Conservation (phyloP, 2,113 vertebrate species). For the Indri indri region DNA sequence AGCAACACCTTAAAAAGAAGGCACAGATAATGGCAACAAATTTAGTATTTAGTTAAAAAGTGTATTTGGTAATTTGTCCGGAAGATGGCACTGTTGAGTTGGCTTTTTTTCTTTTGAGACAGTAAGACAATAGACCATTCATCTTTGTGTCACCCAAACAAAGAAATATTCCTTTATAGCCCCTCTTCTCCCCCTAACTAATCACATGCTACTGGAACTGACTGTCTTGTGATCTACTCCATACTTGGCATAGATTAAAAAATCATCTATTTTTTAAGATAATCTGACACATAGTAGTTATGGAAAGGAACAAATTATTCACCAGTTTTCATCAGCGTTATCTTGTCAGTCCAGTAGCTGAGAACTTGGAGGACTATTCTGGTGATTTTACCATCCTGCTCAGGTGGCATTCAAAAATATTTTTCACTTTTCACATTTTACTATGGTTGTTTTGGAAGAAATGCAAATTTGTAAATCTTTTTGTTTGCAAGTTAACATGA, state of each 20-base stretch:
- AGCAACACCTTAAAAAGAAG: slow-evolving; percentile 21
- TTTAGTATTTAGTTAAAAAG: slow-evolving; percentile 7
- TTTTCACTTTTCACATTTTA: not conserved
- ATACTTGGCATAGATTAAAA: slow-evolving; percentile 48
- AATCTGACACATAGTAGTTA: not conserved
- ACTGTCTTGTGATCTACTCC: slow-evolving; percentile 73
- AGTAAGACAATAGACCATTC: slow-evolving; percentile 78
- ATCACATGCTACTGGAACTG: slow-evolving; percentile 73
- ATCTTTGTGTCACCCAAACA: slow-evolving; percentile 68
- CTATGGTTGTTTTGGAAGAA: not conserved
- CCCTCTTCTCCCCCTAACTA: slow-evolving; percentile 27
- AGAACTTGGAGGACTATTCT: slow-evolving; percentile 37
- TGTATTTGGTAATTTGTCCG: slow-evolving; percentile 34
- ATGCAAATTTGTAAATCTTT: slow-evolving; percentile 9
- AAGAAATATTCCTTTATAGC: slow-evolving; percentile 77
- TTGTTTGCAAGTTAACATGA: slow-evolving; percentile 7
- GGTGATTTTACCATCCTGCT: not conserved
- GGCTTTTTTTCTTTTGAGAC: not conserved
- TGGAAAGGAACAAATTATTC: slow-evolving; percentile 43
- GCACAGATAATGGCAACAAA: not conserved
- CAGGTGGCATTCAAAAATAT: not conserved
- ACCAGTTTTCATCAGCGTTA: slow-evolving; percentile 36
- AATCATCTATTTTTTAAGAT: slow-evolving; percentile 24
- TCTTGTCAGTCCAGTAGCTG: slow-evolving; percentile 34
- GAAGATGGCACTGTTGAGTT: slow-evolving; percentile 58